A percentile compares a stretch with the other conserved stretches of the same genome.
These are phyloP conservation scores for Zaprionus africanus DNA, from an alignment of 1,140 invertebrate species.

Conservation along the genomic window DNA sequence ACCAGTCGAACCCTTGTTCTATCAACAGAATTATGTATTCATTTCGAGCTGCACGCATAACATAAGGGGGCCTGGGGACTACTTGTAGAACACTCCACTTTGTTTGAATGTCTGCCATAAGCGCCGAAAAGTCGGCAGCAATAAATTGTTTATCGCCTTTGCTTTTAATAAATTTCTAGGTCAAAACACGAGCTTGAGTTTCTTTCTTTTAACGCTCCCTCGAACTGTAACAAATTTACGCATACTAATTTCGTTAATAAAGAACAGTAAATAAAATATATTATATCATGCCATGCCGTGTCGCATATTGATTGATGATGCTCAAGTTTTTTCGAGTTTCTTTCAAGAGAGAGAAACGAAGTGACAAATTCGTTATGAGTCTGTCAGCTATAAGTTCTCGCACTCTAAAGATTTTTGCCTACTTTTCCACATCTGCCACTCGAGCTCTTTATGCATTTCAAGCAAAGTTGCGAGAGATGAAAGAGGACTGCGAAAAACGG, in stretches of 20 bases:
- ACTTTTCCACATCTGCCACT: background rate
- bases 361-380: conserved; percentile 14
- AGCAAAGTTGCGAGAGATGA: conserved; percentile 10
- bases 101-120: conserved; percentile 26
- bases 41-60: background rate
- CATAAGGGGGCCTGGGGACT: background rate
- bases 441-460: conserved; percentile 2
- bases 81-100: background rate
- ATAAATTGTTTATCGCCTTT: conserved; percentile 47
- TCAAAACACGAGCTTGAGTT: conserved; percentile 5
- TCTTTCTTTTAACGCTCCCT: background rate
- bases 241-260: background rate
- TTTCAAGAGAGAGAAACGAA: background rate
- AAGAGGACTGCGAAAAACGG: conserved; percentile 21
- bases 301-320: conserved; percentile 36
- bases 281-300: background rate
- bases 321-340: conserved; percentile 9
- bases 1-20: background rate
- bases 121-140: conserved; percentile 46
- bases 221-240: background rate
- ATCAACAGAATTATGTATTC: conserved; percentile 24
- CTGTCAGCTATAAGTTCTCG: conserved; percentile 2
- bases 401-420: background rate
- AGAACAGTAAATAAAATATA: background rate
- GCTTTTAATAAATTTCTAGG: conserved; percentile 35